phyloP scores from a whole-genome alignment of 1,140 invertebrate genomes.

The Camponotus floridanus region DNA sequence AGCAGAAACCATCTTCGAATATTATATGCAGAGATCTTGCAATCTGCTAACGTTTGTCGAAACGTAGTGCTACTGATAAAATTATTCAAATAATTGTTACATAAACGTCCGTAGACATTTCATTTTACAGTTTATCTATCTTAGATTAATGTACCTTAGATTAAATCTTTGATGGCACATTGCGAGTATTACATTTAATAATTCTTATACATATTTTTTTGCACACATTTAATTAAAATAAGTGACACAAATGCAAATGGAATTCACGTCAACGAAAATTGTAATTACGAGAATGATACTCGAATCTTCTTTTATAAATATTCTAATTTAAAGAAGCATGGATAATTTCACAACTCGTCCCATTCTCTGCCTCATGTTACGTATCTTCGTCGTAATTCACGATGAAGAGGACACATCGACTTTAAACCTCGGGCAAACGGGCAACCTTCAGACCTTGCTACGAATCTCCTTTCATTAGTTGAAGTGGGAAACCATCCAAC shows the following conservation, averaged over 20 bases:
- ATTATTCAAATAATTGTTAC: neutral
- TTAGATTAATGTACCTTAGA: neutral
- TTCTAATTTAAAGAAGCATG: constrained; percentile 23
- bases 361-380: constrained; percentile 9
- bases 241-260: neutral
- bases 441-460: constrained; percentile 79
- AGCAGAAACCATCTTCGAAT: constrained; percentile 10
- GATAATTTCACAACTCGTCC: neutral
- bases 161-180: neutral
- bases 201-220: constrained; percentile 2
- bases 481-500: constrained; percentile 84
- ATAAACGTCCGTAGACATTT: neutral
- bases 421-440: constrained; percentile 81
- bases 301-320: constrained; percentile 2
- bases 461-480: constrained; percentile 86
- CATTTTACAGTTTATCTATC: neutral
- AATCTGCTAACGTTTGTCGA: neutral
- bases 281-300: neutral
- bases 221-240: neutral
- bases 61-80: neutral
- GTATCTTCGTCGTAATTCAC: constrained; percentile 64
- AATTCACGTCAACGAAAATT: neutral
- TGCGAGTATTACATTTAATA: neutral
- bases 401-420: constrained; percentile 83
- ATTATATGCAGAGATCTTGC: constrained; percentile 1